Conservation (phyloP, 2,888 invertebrate genomes). For the Dasysyrphus tricinctus region DNA sequence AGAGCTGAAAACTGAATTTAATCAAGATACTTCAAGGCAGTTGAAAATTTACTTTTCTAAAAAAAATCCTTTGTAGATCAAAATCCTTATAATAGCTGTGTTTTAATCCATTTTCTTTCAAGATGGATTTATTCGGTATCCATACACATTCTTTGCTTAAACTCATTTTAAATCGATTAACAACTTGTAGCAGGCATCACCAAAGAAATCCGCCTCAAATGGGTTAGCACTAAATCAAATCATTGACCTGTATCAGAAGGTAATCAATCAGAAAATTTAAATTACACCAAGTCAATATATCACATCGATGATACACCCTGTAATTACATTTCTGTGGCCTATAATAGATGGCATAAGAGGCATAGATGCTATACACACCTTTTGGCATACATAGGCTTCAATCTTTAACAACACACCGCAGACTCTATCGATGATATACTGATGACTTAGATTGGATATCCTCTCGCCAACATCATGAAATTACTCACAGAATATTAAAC, state of each 20-base stretch:
- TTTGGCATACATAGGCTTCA: slow-evolving; percentile 41
- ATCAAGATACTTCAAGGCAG: no score
- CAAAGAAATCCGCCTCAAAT: slow-evolving; percentile 47
- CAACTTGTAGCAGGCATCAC: slow-evolving; percentile 23
- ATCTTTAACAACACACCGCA: slow-evolving; percentile 41
- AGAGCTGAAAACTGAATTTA: no score
- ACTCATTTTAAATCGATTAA: slow-evolving; percentile 68
- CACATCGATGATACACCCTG: slow-evolving; percentile 71
- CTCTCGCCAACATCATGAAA: slow-evolving; percentile 19
- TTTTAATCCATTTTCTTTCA: not conserved
- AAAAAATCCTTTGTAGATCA: not conserved
- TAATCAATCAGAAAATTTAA: slow-evolving; percentile 75
- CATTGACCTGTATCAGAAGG: slow-evolving; percentile 72
- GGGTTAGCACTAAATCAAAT: slow-evolving; percentile 59
- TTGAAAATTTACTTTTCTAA: no score
- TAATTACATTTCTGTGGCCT: slow-evolving; percentile 64
- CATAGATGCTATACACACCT: slow-evolving; percentile 21
- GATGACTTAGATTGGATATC: slow-evolving; percentile 40
- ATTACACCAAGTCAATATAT: slow-evolving; percentile 74
- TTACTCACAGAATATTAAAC: slow-evolving; percentile 50
- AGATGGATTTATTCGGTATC: not conserved
- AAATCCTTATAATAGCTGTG: not conserved
- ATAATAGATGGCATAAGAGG: slow-evolving; percentile 59
- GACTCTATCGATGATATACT: slow-evolving; percentile 50
- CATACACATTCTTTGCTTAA: not conserved